These are phyloP conservation scores for Meliscaeva auricollis DNA, from an alignment of 2,888 invertebrate species.

Conservation along the genomic window DNA sequence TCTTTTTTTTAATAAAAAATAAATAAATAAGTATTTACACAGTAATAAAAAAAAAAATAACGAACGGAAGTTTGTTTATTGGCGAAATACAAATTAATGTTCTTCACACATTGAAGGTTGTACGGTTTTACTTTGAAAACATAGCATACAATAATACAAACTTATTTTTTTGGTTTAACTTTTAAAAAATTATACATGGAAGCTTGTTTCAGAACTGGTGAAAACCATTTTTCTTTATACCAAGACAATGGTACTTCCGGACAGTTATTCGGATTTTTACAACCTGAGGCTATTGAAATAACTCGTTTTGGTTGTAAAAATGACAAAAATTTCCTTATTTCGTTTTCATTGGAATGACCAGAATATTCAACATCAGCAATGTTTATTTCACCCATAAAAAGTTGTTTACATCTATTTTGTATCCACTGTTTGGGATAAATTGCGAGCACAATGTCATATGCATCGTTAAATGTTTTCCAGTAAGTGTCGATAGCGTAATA, in stretches of 20 bases:
- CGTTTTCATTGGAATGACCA: conserved; percentile 89
- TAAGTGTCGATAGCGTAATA: conserved; percentile 86
- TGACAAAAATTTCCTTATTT: conserved; percentile 89
- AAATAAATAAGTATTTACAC: no score
- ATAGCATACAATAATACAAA: conserved; percentile 1
- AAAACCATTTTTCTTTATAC: conserved; percentile 79
- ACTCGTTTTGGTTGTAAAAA: conserved; percentile 88
- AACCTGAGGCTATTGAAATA: conserved; percentile 87
- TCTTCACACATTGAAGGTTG: no score
- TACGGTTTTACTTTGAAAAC: no score
- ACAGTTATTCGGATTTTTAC: conserved; percentile 79
- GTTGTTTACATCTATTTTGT: conserved; percentile 85
- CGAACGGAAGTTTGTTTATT: no score
- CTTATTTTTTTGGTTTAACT: conserved; percentile 2
- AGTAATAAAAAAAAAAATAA: no score
- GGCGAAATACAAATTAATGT: no score
- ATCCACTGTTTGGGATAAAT: conserved; percentile 89
- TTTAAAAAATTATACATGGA: conserved; percentile 44
- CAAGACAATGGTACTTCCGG: conserved; percentile 80
- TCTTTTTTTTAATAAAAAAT: no score
- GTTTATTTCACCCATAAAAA: conserved; percentile 85
- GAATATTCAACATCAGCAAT: conserved; percentile 88
- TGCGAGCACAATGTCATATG: conserved; percentile 87
- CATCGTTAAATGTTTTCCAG: conserved; percentile 85
- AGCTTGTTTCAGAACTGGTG: conserved; percentile 59